A percentile compares a stretch with the other conserved stretches of the same genome.
Conservation (phyloP, 2,113 vertebrate species). For the Anoplopoma fimbria region DNA sequence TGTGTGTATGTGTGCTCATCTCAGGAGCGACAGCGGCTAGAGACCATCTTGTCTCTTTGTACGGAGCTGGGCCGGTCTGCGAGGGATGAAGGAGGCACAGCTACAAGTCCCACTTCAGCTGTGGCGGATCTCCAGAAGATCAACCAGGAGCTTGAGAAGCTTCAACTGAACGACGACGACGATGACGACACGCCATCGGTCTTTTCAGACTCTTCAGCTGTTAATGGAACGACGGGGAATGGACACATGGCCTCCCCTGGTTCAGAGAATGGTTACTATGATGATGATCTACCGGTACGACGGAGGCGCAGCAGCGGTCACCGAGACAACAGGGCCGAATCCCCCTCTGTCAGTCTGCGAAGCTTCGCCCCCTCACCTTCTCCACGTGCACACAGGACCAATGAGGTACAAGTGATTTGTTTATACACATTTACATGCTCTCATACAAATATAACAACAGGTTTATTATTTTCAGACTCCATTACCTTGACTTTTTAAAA, state of each 20-base stretch:
- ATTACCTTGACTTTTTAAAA: background rate
- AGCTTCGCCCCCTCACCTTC: conserved; percentile 76
- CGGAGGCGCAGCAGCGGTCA: conserved; percentile 72
- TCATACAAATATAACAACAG: background rate
- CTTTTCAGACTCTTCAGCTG: conserved; percentile 86
- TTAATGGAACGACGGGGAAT: conserved; percentile 70
- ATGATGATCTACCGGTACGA: conserved; percentile 82
- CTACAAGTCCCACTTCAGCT: conserved; percentile 77
- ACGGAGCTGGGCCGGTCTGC: conserved; percentile 89
- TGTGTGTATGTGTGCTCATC: conserved; percentile 17
- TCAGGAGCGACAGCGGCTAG: conserved; percentile 94
- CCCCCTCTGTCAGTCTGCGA: conserved; percentile 64
- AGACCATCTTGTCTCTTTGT: conserved; percentile 94
- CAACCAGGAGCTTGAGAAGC: conserved; percentile 94
- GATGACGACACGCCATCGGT: conserved; percentile 79
- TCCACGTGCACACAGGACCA: conserved; percentile 68
- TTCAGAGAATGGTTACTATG: conserved; percentile 77
- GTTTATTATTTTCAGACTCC: background rate
- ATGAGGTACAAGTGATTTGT: conserved; percentile 68
- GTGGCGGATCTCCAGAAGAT: conserved; percentile 95
- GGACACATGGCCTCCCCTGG: conserved; percentile 68
- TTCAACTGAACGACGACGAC: conserved; percentile 89
- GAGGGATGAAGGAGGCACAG: conserved; percentile 50
- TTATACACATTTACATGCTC: background rate
- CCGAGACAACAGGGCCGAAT: conserved; percentile 72